A percentile compares a stretch with the other conserved stretches of the same genome.
Evolutionary conservation across 2,888 invertebrate species (phyloP).

Genomic region (Dolomedes plantarius): DNA sequence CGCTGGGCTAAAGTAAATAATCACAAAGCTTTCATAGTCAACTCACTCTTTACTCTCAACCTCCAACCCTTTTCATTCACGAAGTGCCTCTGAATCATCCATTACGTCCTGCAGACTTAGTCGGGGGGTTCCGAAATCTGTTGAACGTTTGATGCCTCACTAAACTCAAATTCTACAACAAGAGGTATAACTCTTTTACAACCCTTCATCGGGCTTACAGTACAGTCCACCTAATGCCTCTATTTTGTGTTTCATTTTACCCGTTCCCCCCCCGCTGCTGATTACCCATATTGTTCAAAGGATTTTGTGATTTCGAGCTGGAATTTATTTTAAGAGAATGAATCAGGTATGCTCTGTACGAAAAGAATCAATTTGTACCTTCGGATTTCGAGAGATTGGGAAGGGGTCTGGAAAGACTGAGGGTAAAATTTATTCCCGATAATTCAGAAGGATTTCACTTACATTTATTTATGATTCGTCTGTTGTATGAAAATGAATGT

Average conservation of each 20-base stretch:
- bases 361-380: not conserved
- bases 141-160: not conserved
- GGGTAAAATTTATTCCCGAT: too few species aligned
- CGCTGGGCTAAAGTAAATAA: too few species aligned
- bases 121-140: not conserved
- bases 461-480: too few species aligned
- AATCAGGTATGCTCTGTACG: not conserved
- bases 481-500: too few species aligned
- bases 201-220: not conserved
- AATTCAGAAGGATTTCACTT: too few species aligned
- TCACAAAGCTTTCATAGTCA: too few species aligned
- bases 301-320: not conserved
- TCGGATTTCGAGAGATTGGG: too few species aligned
- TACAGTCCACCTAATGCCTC: not conserved
- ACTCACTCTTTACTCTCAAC: not conserved
- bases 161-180: conserved; percentile 1
- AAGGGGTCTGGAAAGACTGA: too few species aligned
- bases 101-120: not conserved
- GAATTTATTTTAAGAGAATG: conserved; percentile 6
- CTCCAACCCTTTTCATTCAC: not conserved
- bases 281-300: conserved; percentile 10
- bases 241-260: conserved; percentile 7
- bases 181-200: not conserved
- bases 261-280: not conserved
- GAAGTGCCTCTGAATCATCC: not conserved